Evolutionary conservation across 2,113 vertebrate genomes (phyloP), one percentile per base, ranked within the genome.

Genomic region (Caracal caracal): DNA sequence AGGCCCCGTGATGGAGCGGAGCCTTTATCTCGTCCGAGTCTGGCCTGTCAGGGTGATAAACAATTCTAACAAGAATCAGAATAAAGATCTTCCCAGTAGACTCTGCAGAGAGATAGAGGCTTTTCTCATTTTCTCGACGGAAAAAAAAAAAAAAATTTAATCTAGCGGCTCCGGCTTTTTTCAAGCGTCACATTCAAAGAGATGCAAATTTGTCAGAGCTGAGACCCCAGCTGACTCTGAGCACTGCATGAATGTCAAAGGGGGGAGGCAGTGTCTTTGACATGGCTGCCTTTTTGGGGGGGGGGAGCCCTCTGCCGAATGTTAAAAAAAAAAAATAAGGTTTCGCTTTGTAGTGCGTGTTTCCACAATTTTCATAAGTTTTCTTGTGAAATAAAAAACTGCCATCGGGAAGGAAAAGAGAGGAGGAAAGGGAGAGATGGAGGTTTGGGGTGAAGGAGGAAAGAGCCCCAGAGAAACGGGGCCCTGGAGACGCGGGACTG

Each of bases 11-110:
- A 99, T 99, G 99, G 99, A 99, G 99, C 99, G 98, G 99, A 99
- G 99, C 99, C 99, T 99, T 99, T 99, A 99, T 99, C 99, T 99
- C 99, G 99, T 99, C 99, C 99, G 99, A 99, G 99, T 99, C 99
- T 99, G 99, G 99, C 99, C 99, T 99, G 99, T 99, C 99, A 99
- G 99, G 99, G 99, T 99, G 99, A 99, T 99, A 99, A 99, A 99
- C 99, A 99, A 99, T 99, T 99, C 99, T 99, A 99, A 99, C 99
- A 99, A 99, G 99, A 99, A 99, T 99, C 99, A 99, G 99, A 99
- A 99, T 99, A 99, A 99, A 99, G 99, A 99, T 99, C 99, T 99
- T 99, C 99, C 99, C 99, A 99, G 99, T 99, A 99, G 99, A 99
- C 99, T 99, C 99, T 98, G 99, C 98, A 0, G 98, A 99, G 98